phyloP scores from a whole-genome alignment of 2,113 vertebrate species.

The Caracal caracal region DNA sequence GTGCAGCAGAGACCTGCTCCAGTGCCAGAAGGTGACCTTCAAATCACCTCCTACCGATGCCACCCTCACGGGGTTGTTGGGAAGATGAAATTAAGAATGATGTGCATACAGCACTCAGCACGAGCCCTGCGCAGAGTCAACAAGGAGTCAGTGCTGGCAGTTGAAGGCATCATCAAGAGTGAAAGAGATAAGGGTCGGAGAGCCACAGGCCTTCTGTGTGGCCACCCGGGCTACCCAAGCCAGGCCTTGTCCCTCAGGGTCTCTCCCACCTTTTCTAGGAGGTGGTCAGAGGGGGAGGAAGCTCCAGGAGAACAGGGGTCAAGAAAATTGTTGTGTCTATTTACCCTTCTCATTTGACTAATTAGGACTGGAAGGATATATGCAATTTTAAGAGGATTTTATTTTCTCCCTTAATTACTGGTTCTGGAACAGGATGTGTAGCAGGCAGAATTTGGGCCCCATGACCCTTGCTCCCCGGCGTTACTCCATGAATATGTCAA shows the following conservation, averaged over 20 bases:
- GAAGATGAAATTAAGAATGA: background rate
- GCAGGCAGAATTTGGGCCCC: background rate
- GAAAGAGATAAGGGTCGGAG: background rate
- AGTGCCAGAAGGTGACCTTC: background rate
- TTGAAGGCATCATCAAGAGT: accelerated
- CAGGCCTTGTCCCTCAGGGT: background rate
- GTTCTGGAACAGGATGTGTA: background rate
- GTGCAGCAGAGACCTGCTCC: accelerated
- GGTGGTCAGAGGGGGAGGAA: background rate
- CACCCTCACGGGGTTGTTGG: no score
- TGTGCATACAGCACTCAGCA: accelerated
- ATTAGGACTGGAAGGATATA: background rate
- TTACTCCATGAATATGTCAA: background rate
- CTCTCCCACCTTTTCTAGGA: background rate
- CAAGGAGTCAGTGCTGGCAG: accelerated
- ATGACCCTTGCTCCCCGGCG: background rate
- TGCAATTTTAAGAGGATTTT: background rate
- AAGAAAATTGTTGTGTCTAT: background rate
- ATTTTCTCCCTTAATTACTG: background rate
- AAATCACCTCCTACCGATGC: background rate
- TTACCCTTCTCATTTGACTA: background rate
- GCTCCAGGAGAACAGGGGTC: accelerated
- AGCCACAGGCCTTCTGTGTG: background rate
- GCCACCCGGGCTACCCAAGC: background rate
- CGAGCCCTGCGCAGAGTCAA: accelerated